These are phyloP conservation scores for Phalacrocorax aristotelis DNA, from an alignment of 2,113 vertebrate species.

Conservation along the genomic window DNA sequence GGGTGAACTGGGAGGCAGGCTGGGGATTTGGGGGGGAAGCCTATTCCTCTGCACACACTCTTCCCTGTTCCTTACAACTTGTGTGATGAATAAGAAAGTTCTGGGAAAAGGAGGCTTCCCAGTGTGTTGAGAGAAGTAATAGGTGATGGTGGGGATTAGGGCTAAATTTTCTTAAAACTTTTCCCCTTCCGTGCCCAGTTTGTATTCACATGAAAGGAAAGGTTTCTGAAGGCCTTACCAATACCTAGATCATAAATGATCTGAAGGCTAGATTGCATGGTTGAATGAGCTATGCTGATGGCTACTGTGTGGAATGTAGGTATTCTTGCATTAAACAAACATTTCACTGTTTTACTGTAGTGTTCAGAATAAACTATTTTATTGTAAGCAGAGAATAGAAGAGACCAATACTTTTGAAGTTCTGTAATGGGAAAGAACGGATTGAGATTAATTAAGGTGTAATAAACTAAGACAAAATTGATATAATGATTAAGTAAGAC, in stretches of 20 bases:
- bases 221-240: not conserved
- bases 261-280: not conserved
- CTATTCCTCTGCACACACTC: fast-evolving
- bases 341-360: not conserved
- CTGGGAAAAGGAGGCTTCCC: not conserved
- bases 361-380: not conserved
- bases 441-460: not conserved
- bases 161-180: not conserved
- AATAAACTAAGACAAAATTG: not conserved
- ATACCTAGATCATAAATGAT: not conserved
- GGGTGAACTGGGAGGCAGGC: not conserved
- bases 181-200: not conserved
- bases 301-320: not conserved
- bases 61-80: not conserved
- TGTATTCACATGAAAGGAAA: not conserved
- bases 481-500: not conserved
- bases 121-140: not conserved
- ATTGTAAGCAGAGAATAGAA: not conserved
- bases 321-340: not conserved
- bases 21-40: not conserved
- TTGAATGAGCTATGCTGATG: not conserved
- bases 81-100: not conserved
- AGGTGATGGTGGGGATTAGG: not conserved
- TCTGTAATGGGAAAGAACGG: not conserved
- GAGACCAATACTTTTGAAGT: not conserved